Evolutionary conservation across 2,888 invertebrate genomes (phyloP), one percentile per base, ranked within the genome.

Genomic region (Himalopsyche kuldschensis): DNA sequence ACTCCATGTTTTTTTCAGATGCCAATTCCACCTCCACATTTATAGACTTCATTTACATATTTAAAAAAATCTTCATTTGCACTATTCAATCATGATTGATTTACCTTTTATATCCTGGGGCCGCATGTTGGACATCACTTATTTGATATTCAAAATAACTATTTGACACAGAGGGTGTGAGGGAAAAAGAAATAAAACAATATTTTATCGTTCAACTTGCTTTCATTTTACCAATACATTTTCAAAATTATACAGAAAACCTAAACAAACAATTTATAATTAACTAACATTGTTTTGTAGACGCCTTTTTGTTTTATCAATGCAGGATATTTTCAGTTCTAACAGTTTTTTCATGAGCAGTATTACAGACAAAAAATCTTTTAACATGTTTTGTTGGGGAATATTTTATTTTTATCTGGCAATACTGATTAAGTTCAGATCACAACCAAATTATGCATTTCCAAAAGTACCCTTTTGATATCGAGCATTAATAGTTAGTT

Each of bases 91-190:
- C 35, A 8, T 8, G 10, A 35, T 35, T 35, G 35, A 35, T 8
- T 35, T 35, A 1, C 35, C 6, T 35, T 35, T 6, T 8, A 35
- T 35, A 8, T 35, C 1, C 1, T 35, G 6, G n/a, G 35, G 35
- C 35, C 10, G 35, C 6, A 10, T 35, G 35, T 35, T 8, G 8
- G 35, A 35, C 8, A 35, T 8, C 8, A 8, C 8, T 8, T 10
- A 35, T 35, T 8, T 10, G 35, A 10, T 63, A 24, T 5, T 11
- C 63, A 63, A 27, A 63, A 27, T 17, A 63, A 63, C 5, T 24
- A 24, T 63, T 8, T 63, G 4, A 63, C 1, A 24, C n/a, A n/a
- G n/a, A n/a, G n/a, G 94, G 79, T 89, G 93, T 17, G 20, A 31
- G 4, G 48, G 17, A 10, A 32, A 11, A 77, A 32, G 31, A 35